Conservation (phyloP, 2,888 invertebrate genomes). For the Zaprionus lineosus region DNA sequence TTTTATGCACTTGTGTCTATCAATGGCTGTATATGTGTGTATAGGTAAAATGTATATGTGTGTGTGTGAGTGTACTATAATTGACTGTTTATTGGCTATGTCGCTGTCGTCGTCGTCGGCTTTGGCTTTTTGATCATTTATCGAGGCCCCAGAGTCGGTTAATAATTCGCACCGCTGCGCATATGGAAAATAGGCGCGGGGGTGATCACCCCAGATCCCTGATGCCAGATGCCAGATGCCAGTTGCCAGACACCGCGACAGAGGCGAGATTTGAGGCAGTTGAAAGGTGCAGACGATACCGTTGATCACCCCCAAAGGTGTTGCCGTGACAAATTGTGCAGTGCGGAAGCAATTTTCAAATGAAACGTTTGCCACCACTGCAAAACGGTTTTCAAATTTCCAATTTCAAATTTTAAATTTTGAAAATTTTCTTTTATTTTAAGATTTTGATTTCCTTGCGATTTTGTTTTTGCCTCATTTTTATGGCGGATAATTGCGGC, state of each 20-base stretch:
- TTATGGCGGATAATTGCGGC: constrained; percentile 62
- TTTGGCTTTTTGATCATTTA: constrained; percentile 71
- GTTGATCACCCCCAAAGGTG: constrained; percentile 62
- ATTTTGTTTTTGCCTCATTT: no score
- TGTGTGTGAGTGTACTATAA: constrained; percentile 46
- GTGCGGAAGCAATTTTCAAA: constrained; percentile 67
- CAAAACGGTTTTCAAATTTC: constrained; percentile 23
- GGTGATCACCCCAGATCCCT: no score
- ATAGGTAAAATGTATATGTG: constrained; percentile 5
- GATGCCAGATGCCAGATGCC: no score
- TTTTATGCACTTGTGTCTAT: constrained; percentile 65
- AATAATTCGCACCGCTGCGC: constrained; percentile 59
- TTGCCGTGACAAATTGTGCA: constrained; percentile 73
- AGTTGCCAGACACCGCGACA: constrained; percentile 12
- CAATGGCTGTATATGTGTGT: neutral
- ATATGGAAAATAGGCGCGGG: constrained; percentile 48
- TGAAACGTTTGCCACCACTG: constrained; percentile 52
- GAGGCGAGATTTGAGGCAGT: neutral
- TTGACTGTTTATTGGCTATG: constrained; percentile 72
- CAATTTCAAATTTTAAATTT: constrained; percentile 12
- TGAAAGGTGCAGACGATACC: constrained; percentile 36
- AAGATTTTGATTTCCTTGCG: neutral
- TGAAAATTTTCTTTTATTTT: constrained; percentile 14
- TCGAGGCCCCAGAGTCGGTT: constrained; percentile 45
- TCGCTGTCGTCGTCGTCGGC: constrained; percentile 54